phyloP scores from a whole-genome alignment of 2,888 invertebrate genomes.

The Cordilura impudica region DNA sequence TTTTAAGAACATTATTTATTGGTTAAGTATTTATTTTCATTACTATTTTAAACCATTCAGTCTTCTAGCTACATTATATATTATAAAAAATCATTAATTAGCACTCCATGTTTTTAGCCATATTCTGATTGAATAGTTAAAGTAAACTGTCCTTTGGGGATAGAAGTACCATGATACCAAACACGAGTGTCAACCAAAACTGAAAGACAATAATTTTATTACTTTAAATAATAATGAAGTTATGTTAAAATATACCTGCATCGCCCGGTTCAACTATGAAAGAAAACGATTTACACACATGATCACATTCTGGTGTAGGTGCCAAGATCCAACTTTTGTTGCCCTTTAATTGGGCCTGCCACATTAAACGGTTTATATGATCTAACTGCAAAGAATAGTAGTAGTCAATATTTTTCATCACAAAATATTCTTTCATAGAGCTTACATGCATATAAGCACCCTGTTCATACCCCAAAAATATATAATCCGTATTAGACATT shows the following conservation, averaged over 20 bases:
- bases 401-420: not conserved
- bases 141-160: constrained; percentile 89
- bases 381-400: constrained; percentile 83
- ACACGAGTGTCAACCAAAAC: constrained; percentile 92
- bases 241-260: constrained; percentile 81
- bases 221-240: not conserved
- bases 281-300: constrained; percentile 84
- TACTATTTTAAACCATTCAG: not conserved
- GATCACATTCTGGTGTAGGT: constrained; percentile 92
- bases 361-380: constrained; percentile 93
- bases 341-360: constrained; percentile 94
- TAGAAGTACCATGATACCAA: constrained; percentile 94
- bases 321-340: constrained; percentile 90
- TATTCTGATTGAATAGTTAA: constrained; percentile 95
- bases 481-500: constrained; percentile 91
- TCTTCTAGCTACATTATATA: no score
- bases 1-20: no score
- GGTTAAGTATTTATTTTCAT: not conserved
- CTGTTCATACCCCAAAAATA: constrained; percentile 93
- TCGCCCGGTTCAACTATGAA: constrained; percentile 92
- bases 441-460: constrained; percentile 94
- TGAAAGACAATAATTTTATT: no score
- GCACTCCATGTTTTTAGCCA: constrained; percentile 80
- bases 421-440: constrained; percentile 54
- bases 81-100: no score